Percentiles rank a stretch among this genome's conserved stretches.
Evolutionary conservation across 2,113 vertebrate genomes (phyloP).

Genomic region (Pantherophis guttatus): DNA sequence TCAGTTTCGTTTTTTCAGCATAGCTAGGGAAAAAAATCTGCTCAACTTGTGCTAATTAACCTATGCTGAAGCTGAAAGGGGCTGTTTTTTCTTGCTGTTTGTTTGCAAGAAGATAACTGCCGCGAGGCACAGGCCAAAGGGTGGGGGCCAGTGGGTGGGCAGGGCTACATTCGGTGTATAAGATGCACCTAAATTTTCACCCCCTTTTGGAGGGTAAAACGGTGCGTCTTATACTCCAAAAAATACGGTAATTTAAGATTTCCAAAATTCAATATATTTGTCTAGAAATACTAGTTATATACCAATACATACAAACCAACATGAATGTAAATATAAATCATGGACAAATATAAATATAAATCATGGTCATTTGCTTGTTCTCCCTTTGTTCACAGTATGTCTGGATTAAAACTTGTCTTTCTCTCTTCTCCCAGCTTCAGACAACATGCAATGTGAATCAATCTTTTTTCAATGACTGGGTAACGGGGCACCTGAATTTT

Average conservation of each 20-base stretch:
- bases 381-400: background rate
- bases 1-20: too few species aligned
- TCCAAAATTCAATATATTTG: background rate
- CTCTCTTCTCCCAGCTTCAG: slow-evolving; percentile 46
- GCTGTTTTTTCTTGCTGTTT: too few species aligned
- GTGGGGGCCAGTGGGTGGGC: too few species aligned
- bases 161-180: too few species aligned
- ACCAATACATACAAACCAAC: background rate
- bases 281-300: background rate
- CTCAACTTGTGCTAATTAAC: too few species aligned
- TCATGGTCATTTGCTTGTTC: background rate
- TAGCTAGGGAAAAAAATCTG: too few species aligned
- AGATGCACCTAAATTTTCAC: too few species aligned
- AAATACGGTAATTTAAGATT: background rate
- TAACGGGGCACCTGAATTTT: slow-evolving; percentile 77
- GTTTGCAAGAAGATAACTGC: too few species aligned
- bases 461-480: slow-evolving; percentile 76
- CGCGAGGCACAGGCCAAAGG: too few species aligned
- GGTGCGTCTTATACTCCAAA: too few species aligned
- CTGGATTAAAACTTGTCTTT: background rate
- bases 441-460: slow-evolving; percentile 42
- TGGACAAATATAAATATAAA: background rate
- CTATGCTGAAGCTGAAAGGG: too few species aligned
- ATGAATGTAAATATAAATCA: background rate
- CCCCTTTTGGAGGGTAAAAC: too few species aligned